Evolutionary conservation across 2,113 vertebrate species (phyloP).

Genomic region (Malurus elegans): DNA sequence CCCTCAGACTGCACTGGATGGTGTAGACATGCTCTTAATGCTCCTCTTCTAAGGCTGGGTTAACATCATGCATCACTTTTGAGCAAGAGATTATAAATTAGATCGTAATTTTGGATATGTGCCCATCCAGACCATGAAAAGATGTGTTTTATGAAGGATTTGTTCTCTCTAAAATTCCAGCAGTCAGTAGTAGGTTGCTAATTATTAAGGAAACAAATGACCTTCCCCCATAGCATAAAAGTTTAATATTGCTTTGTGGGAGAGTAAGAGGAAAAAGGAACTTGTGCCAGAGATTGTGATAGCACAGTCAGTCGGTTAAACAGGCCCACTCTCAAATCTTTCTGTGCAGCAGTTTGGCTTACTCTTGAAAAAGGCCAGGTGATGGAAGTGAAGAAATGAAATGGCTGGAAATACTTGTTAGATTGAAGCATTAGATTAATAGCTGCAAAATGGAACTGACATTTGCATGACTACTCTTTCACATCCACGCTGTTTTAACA

Average conservation of each 20-base stretch:
- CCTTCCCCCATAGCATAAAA: neutral
- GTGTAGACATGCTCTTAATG: neutral
- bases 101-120: neutral
- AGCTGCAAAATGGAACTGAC: neutral
- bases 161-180: neutral
- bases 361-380: neutral
- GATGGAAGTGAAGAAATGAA: neutral
- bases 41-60: neutral
- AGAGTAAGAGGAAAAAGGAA: neutral
- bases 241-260: neutral
- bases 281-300: neutral
- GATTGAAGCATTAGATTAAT: neutral
- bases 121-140: neutral
- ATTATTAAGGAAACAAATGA: neutral
- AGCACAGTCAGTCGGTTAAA: neutral
- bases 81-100: neutral
- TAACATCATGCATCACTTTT: neutral
- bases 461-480: neutral
- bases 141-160: neutral
- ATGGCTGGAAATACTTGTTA: neutral
- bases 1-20: neutral
- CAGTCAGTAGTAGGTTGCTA: neutral
- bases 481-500: neutral
- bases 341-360: neutral
- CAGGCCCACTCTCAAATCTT: neutral